Base-by-base conservation (phyloP, 2,888 invertebrate genomes). In the Chloroclysta siterata region DNA sequence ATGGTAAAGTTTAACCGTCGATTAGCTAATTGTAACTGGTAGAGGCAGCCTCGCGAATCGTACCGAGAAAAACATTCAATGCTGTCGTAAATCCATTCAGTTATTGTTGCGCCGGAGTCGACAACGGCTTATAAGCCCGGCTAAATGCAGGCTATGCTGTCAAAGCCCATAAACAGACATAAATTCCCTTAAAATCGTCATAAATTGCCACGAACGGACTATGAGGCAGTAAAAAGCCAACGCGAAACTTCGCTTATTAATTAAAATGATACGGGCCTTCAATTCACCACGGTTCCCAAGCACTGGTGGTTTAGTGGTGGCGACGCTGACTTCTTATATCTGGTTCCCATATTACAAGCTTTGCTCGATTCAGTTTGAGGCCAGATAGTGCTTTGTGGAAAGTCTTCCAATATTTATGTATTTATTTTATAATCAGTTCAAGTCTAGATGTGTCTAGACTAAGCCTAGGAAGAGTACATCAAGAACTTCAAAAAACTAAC, bases 41-140 rank as follows among this genome's bases (percentile, higher is more conserved):
- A 42, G 47, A 79, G 75, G 68, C 59, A 66, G 77, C 72, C 65
- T 62, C 70, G 55, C 78, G 58, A 65, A 73, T 75, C 65, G 72
- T 85, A 85, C 85, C 77, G 72, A 83, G 87, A 87, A 86, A 85
- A 85, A 80, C 82, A 81, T 74, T 86, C 72, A 86, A 88, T 81
- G 80, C 77, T 71, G 62, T 62, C 85, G 83, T 87, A 86, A 85
- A 87, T 85, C 80, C 77, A 78, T 72, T 73, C 75, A 61, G 51
- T 72, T 75, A 82, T 86, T 87, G 85, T 84, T 64, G 68, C 63
- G 59, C 63, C 72, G 70, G 70, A 57, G 71, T 61, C 72, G 76
- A 78, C 81, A 84, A 80, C 73, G 78, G 77, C 80, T 81, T 83
- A 83, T 83, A 83, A 83, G 80, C 82, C 79, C 68, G 72, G 70